Base-by-base conservation (phyloP, 53 echinoderm and acorn worm species). In the Arbacia lixula region DNA sequence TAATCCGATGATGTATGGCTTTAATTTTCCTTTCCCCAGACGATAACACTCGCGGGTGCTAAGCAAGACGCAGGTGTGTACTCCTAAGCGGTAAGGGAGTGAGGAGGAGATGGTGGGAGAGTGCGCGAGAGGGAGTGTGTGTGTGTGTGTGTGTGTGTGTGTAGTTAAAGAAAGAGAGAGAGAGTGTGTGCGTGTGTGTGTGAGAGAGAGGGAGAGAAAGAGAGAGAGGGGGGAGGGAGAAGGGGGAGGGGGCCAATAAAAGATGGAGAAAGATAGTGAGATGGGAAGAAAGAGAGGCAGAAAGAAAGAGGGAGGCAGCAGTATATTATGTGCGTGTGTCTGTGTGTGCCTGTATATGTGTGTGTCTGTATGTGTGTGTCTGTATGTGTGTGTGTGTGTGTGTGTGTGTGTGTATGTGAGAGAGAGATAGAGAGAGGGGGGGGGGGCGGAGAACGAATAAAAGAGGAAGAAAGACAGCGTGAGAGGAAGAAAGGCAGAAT, bases 31-130 rank as follows among this genome's bases (percentile, higher is more conserved):
- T 28, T 51, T 52, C 14, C 52, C 53, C 53, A 74, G 26, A 20
- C 53, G 1, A 32, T 30, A 31, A 53, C 74, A 53, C 74, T 6
- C 33, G 26, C 4, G 53, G 74, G 74, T 74, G 74, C 28, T 33
- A 74, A 53, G 33, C 52, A 1, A 74, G 74, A 53, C 30, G 74
- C 74, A 74, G 74, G 74, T 74, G 74, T 29, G 69, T 17, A 29
- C 11, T 28, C n/a, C n/a, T n/a, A n/a, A n/a, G n/a, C n/a, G n/a
- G 60, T 12, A 6, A 25, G 60, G 11, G 60, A 2, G 16, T 11
- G 3, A 28, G 60, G 3, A 31, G 12, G 22, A 21, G 60, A 12
- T 21, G 6, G 25, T 1, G 56, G 26, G 56, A 9, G 9, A 49
- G 50, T 9, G 50, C 10, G 50, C 5, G 55, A 25, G 5, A 12